These are phyloP conservation scores for Morinoia aosen DNA, from an alignment of 2,888 invertebrate species.

Conservation along the genomic window DNA sequence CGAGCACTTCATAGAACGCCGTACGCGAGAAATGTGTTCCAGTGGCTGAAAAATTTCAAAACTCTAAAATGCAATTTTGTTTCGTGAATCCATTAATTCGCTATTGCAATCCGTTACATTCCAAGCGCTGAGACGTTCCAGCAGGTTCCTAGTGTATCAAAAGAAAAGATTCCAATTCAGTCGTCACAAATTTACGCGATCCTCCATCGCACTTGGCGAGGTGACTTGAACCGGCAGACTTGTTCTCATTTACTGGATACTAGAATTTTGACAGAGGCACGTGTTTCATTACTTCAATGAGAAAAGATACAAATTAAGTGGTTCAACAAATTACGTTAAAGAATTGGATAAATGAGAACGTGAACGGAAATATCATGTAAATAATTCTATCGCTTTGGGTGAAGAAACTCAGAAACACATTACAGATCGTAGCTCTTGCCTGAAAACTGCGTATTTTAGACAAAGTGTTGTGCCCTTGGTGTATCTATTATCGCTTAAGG, in stretches of 20 bases:
- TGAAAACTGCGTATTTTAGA: conserved; percentile 41
- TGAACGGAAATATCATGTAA: conserved; percentile 39
- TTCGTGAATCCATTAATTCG: background rate
- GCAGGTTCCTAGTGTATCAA: background rate
- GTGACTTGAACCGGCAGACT: background rate
- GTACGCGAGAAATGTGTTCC: background rate
- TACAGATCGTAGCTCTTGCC: conserved; percentile 45
- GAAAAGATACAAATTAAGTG: background rate
- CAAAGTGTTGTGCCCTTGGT: conserved; percentile 37
- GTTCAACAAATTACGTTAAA: background rate
- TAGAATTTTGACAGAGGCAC: background rate
- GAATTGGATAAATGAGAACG: background rate
- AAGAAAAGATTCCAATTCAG: background rate
- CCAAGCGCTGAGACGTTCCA: background rate
- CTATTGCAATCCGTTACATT: background rate
- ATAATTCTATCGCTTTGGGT: conserved; percentile 32
- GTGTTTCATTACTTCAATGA: background rate
- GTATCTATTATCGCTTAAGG: background rate
- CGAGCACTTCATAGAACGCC: background rate
- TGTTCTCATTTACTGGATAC: background rate
- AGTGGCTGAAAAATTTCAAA: background rate
- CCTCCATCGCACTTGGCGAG: background rate
- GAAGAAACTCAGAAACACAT: conserved; percentile 43
- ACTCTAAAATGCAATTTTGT: background rate
- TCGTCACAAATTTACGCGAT: background rate